phyloP scores from a whole-genome alignment of 2,888 invertebrate genomes.

The Stratiomys singularior region DNA sequence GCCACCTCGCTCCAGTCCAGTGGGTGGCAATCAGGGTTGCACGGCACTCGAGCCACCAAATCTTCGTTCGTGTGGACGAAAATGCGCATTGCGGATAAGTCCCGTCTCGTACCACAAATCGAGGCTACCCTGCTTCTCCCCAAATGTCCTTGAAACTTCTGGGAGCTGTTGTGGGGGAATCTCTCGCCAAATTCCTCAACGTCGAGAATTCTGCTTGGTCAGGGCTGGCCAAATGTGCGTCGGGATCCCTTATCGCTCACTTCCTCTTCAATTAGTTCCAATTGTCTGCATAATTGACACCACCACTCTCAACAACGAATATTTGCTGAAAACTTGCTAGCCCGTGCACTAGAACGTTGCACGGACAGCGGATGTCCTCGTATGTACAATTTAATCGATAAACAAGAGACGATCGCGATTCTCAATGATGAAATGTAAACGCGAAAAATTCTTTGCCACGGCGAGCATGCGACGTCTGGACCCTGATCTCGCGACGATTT shows the following conservation, averaged over 20 bases:
- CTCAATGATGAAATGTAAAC: background rate
- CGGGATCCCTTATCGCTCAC: background rate
- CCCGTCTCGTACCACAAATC: constrained; percentile 32
- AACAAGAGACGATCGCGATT: background rate
- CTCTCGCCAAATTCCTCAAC: background rate
- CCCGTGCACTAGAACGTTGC: background rate
- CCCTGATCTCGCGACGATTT: background rate
- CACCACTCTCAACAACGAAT: background rate
- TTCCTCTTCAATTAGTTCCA: background rate
- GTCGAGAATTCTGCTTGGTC: background rate
- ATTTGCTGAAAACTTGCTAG: background rate
- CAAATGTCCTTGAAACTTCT: constrained; percentile 35
- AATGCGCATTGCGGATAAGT: constrained; percentile 55
- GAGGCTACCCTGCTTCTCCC: constrained; percentile 20
- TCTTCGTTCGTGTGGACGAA: constrained; percentile 41
- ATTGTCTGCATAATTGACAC: constrained; percentile 2
- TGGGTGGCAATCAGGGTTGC: constrained; percentile 4
- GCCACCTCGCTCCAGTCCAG: background rate
- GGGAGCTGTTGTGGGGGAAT: constrained; percentile 10
- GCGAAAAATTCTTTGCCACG: constrained; percentile 20
- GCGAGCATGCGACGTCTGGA: background rate
- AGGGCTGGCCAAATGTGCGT: background rate
- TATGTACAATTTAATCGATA: background rate
- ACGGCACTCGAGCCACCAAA: background rate
- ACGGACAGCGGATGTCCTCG: background rate